These are phyloP conservation scores for Pseudoatta argentina DNA, from an alignment of 1,140 invertebrate genomes.

Conservation along the genomic window DNA sequence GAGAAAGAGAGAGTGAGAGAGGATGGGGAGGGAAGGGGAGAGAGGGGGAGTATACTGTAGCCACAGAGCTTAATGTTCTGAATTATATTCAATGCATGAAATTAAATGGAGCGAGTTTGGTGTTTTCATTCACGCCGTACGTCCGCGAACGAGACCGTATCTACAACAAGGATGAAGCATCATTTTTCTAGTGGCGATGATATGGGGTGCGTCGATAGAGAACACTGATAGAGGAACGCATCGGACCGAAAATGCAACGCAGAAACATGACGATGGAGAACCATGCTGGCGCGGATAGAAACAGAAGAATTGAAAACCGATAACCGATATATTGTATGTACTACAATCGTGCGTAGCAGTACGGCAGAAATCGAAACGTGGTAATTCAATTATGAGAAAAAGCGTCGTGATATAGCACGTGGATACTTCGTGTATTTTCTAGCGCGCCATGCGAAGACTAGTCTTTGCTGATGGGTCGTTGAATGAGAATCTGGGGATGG, in stretches of 20 bases:
- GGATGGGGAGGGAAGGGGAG: too few relatives aligned
- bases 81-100: conserved; percentile 13
- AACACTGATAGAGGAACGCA: conserved; percentile 7
- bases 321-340: conserved; percentile 16
- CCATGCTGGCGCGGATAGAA: background rate
- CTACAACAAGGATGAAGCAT: background rate
- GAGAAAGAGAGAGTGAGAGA: too few relatives aligned
- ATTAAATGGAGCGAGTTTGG: conserved; percentile 45
- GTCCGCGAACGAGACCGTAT: background rate
- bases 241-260: background rate
- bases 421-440: conserved; percentile 9
- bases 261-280: background rate
- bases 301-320: conserved; percentile 48
- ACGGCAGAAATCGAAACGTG: conserved; percentile 19
- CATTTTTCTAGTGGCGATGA: background rate
- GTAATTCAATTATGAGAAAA: conserved; percentile 46
- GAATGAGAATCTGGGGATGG: conserved; percentile 15
- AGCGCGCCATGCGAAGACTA: background rate
- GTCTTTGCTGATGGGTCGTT: background rate
- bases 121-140: background rate
- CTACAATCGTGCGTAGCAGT: conserved; percentile 4
- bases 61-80: background rate
- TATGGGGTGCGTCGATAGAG: background rate
- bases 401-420: conserved; percentile 20
- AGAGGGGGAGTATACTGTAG: too few relatives aligned